Evolutionary conservation across 2,113 vertebrate species (phyloP), one percentile per base, ranked within the genome.

Genomic region (Diadophis punctatus): DNA sequence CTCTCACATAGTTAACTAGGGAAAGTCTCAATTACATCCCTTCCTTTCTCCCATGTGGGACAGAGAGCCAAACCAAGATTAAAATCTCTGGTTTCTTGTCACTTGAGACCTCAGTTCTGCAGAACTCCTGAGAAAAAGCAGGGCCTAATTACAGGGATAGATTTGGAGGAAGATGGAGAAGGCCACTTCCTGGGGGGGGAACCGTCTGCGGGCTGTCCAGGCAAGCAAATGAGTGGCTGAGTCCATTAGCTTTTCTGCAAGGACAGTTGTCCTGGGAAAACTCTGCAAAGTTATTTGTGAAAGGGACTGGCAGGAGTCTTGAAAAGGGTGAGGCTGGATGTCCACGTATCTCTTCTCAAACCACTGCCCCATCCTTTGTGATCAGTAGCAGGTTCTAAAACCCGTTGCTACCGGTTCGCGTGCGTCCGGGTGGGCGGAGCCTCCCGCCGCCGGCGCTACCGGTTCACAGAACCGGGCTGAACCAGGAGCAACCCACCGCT

Each of bases 1-100:
- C 91, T 95, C 95, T 93, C 93, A 80, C 91, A 86, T 43, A 92
- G 88, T 51, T 92, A 92, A 87, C 90, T 27, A 27, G 0, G 0
- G 55, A 18, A 12, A 89, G 93, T 86, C 60, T 92, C 74, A 1
- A 34, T 88, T 93, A 95, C 16, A 3, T 30, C 48, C 43, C 51
- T 63, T 43, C 43, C 9, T 22, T 39, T 30, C 39, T 3, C 46
- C 92, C 30, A 4, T 0, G 16, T 39, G 68, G 30, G 48, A 51
- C 51, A 48, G 68, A 51, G 43, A 25, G 53, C 92, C 92, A 51
- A 58, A 30, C 12, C 53, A 60, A 86, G 68, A 85, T 89, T 85
- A 92, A 86, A 86, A 85, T 60, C 92, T 90, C 92, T 46, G 30
- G 30, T 86, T 92, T 51, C n/a, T 58, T 86, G 74, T 86, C 88